These are phyloP conservation scores for Takifugu flavidus DNA, from an alignment of 2,113 vertebrate genomes.

Conservation along the genomic window DNA sequence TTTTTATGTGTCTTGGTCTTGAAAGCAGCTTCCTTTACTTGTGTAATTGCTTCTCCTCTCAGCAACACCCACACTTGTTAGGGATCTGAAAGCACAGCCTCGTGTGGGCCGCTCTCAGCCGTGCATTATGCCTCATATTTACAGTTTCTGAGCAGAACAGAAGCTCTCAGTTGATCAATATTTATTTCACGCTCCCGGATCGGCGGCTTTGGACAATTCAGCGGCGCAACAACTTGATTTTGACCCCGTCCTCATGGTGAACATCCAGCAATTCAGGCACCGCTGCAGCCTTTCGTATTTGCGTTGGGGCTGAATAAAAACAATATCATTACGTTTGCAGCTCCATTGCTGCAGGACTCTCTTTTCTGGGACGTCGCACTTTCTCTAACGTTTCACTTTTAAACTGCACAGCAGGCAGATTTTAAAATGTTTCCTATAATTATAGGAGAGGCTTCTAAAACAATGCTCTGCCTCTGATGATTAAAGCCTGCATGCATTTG, in stretches of 20 bases:
- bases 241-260: constrained; percentile 16
- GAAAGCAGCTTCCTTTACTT: not conserved
- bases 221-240: constrained; percentile 28
- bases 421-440: constrained; percentile 7
- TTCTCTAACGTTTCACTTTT: constrained; percentile 1
- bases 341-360: constrained; percentile 13
- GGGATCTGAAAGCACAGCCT: not conserved
- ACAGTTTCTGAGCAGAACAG: constrained; percentile 7
- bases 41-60: not conserved
- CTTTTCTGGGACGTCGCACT: constrained; percentile 23
- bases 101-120: not conserved
- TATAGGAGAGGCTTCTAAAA: constrained; percentile 8
- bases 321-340: constrained; percentile 6
- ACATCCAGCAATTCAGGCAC: constrained; percentile 23
- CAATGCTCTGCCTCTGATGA: not conserved
- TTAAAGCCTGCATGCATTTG: constrained; percentile 8
- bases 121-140: not conserved
- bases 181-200: constrained; percentile 53
- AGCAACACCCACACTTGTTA: not conserved
- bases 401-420: constrained; percentile 3
- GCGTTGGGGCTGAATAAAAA: constrained; percentile 1
- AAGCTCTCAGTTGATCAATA: constrained; percentile 42
- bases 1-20: not conserved
- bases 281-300: constrained; percentile 15
- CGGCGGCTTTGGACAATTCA: constrained; percentile 28